phyloP scores from a whole-genome alignment of 1,140 invertebrate genomes.

The Acyrthosiphon pisum region DNA sequence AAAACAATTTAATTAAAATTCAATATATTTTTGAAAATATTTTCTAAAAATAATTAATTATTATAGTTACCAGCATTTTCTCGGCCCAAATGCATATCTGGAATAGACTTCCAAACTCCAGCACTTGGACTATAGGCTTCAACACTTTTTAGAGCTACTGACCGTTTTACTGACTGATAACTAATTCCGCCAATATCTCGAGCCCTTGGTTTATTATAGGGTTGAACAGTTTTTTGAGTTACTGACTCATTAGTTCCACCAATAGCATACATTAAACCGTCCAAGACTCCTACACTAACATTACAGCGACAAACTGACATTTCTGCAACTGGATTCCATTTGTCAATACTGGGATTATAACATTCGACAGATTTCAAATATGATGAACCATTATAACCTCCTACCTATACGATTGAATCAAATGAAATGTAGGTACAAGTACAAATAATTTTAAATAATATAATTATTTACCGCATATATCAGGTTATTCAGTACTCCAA shows the following conservation, averaged over 20 bases:
- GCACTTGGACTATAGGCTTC: conserved; percentile 83
- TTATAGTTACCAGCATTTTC: conserved; percentile 80
- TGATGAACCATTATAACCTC: conserved; percentile 91
- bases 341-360: conserved; percentile 84
- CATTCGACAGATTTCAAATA: conserved; percentile 91
- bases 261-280: conserved; percentile 88
- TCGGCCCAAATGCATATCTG: conserved; percentile 89
- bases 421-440: not conserved
- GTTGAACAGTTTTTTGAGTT: conserved; percentile 85
- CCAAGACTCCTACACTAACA: conserved; percentile 87
- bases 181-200: too few relatives aligned
- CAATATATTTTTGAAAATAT: not conserved
- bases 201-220: too few relatives aligned
- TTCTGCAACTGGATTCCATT: conserved; percentile 81
- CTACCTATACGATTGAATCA: conserved; percentile 68
- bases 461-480: conserved; percentile 73
- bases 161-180: too few relatives aligned
- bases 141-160: too few relatives aligned
- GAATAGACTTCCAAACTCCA: conserved; percentile 83
- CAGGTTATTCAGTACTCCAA: conserved; percentile 79
- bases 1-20: not conserved
- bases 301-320: conserved; percentile 89
- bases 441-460: too few relatives aligned
- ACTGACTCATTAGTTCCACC: conserved; percentile 90
- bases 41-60: not conserved